Evolutionary conservation across 2,888 invertebrate species (phyloP), one percentile per base, ranked within the genome.

Genomic region (Drosophila austrosaltans): DNA sequence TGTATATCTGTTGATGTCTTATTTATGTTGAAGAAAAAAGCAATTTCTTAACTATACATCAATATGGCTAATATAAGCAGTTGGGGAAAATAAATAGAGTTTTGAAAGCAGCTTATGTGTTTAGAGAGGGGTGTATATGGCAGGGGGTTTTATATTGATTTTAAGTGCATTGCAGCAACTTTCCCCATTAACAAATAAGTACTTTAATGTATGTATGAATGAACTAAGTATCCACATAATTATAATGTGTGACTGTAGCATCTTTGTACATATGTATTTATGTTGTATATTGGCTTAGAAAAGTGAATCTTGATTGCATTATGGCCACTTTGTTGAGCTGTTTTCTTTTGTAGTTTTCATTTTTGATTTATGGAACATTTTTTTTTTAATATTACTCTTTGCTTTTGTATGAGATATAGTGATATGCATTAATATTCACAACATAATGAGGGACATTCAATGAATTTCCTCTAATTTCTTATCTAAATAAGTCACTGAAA

Each of bases 11-110:
- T 36, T 36, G 36, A 36, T 48, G 60, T 8, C 42, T 7, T 58
- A 36, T 66, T 53, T 72, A 60, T 72, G 73, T 39, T 10, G 62
- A 82, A 81, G 86, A 82, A 81, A 86, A 82, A 82, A 82, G 79
- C 67, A 70, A 69, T 66, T 71, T 69, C 69, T 59, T 58, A 68
- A 68, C 56, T 69, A 72, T 70, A 72, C 72, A 79, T 82, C 83
- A 81, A 85, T 80, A 80, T 72, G 72, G 66, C 58, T 72, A 42
- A 72, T 72, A 66, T 71, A 71, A 30, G 30, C 6, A 30, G 5
- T 30, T 5, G 30, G 28, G 5, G 6, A 70, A 64, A 70, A 71
- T 69, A 69, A 69, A 69, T 69, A 65, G 72, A 72, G 66, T 61
- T 69, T 72, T 66, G 72, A 72, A 72, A 72, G 72, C 72, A n/a